Evolutionary conservation across 2,888 invertebrate genomes (phyloP), one percentile per base, ranked within the genome.

Genomic region (Luperina testacea): DNA sequence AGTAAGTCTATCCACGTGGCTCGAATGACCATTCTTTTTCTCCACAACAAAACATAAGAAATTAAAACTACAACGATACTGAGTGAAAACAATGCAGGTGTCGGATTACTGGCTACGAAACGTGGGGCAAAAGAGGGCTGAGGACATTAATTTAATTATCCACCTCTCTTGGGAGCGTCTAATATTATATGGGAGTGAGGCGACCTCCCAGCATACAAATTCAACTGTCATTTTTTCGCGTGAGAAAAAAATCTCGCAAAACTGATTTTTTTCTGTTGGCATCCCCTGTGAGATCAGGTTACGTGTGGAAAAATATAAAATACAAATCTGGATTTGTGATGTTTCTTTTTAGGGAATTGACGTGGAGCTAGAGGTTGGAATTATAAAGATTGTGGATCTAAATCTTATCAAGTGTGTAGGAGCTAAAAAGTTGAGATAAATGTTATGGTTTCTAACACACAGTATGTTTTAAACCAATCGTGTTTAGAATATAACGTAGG

Each of bases 131-230:
- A 92, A 92, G 94, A 94, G 96, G 96, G 95, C 94, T 90, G 95
- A 93, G 95, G 94, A 95, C 96, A 96, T 96, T 96, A 97, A 97
- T 96, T 96, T 96, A 96, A 96, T 97, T 97, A 96, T 91, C 92
- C 90, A 90, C 91, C 94, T 94, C 96, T 94, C 96, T 88, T 90
- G 96, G 94, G 96, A 95, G 91, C 90, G 92, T 92, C 96, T 96
- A 95, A 96, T 96, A 95, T 95, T 95, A 94, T 95, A 94, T 94
- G 91, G 95, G 96, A 95, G 95, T 89, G 94, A 95, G 92, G 90
- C 92, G 92, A 91, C 92, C 91, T 91, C 90, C 90, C 92, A 85
- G 94, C 94, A 94, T 94, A 95, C 94, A 93, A 95, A 96, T 94
- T 95, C 94, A 92, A 93, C 93, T 94, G 96, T 95, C 95, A 96